Percentiles rank a stretch among this genome's conserved stretches.
These are phyloP conservation scores for Drosophila dives DNA, from an alignment of 2,888 invertebrate genomes.

Conservation along the genomic window DNA sequence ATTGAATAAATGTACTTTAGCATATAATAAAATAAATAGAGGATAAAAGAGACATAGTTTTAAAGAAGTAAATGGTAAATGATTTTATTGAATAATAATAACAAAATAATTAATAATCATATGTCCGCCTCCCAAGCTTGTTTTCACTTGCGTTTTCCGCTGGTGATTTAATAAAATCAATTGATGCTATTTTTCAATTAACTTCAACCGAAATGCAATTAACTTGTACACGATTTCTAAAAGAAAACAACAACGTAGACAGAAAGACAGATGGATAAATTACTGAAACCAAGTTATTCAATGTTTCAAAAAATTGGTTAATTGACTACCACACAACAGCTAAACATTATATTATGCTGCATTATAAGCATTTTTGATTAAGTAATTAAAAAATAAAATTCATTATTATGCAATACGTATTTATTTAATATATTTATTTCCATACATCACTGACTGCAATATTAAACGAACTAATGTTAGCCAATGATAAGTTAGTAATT, in stretches of 20 bases:
- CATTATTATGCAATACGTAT: conserved; percentile 21
- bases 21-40: neutral
- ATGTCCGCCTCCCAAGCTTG: neutral
- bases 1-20: neutral
- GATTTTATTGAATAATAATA: neutral
- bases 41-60: neutral
- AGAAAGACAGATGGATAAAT: conserved; percentile 17
- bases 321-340: conserved; percentile 26
- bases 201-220: conserved; percentile 64
- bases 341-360: conserved; percentile 19
- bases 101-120: neutral
- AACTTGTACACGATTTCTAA: conserved; percentile 76
- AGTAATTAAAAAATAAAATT: conserved; percentile 37
- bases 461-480: conserved; percentile 22
- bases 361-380: conserved; percentile 40
- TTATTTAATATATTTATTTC: conserved; percentile 21
- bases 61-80: neutral
- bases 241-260: conserved; percentile 56
- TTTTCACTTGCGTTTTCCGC: conserved; percentile 68
- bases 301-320: conserved; percentile 35
- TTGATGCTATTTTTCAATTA: conserved; percentile 62
- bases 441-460: conserved; percentile 12
- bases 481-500: conserved; percentile 35
- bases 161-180: conserved; percentile 46
- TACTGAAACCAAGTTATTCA: conserved; percentile 65